Percentiles rank a stretch among this genome's conserved stretches.
Conservation (phyloP, 2,888 invertebrate species). For the Seira ritae region DNA sequence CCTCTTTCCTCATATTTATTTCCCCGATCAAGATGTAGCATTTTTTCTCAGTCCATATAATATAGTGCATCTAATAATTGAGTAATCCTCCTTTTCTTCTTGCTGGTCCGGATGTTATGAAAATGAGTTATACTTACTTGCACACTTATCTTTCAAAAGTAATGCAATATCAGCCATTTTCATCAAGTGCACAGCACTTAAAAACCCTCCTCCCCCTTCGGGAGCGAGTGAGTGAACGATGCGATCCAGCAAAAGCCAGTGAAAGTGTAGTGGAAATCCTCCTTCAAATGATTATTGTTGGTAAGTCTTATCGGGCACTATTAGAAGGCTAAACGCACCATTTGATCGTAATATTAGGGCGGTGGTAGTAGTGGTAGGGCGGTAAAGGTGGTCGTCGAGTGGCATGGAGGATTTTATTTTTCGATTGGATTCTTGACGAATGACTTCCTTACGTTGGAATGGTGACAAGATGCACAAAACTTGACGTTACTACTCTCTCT, state of each 20-base stretch:
- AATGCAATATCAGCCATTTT: slow-evolving; percentile 61
- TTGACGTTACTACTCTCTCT: too few species aligned
- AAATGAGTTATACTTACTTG: slow-evolving; percentile 32
- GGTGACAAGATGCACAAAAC: background rate
- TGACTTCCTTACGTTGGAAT: background rate
- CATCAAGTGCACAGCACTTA: slow-evolving; percentile 57
- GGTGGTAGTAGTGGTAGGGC: too few species aligned
- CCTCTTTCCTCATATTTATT: slow-evolving; percentile 2
- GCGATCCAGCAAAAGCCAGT: too few species aligned
- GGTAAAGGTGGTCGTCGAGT: too few species aligned
- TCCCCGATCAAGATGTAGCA: background rate
- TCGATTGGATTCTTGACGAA: slow-evolving; percentile 11
- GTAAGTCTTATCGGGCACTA: too few species aligned
- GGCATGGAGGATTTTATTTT: background rate
- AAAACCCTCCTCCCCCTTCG: slow-evolving; percentile 35
- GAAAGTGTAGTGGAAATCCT: too few species aligned
- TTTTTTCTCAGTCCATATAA: slow-evolving; percentile 21
- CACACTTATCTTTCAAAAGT: slow-evolving; percentile 25
- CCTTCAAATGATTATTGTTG: too few species aligned
- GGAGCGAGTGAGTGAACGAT: slow-evolving; percentile 11
- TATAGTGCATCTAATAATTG: slow-evolving; percentile 52
- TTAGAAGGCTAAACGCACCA: too few species aligned
- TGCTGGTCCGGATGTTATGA: slow-evolving; percentile 46
- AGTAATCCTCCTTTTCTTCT: slow-evolving; percentile 47
- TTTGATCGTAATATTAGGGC: too few species aligned